A percentile compares a stretch with the other conserved stretches of the same genome.
These are phyloP conservation scores for Stegastes partitus DNA, from an alignment of 2,113 vertebrate genomes.

Conservation along the genomic window DNA sequence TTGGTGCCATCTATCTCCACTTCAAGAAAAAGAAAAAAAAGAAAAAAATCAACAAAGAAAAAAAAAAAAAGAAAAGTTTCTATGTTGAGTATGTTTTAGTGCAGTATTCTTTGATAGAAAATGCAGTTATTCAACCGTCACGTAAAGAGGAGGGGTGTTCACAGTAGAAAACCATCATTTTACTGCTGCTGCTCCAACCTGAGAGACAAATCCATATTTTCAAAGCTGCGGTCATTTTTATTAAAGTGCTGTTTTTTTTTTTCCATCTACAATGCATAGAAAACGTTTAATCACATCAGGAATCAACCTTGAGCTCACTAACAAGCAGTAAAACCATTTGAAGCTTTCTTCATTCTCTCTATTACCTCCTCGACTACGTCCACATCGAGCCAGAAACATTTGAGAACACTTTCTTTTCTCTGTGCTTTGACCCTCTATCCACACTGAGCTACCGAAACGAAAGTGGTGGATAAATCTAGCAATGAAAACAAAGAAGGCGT, in stretches of 20 bases:
- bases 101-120: constrained; percentile 49
- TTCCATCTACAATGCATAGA: constrained; percentile 3
- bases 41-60: too few species aligned
- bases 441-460: background rate
- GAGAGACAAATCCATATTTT: constrained; percentile 31
- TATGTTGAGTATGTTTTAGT: constrained; percentile 45
- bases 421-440: background rate
- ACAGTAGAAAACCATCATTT: constrained; percentile 7
- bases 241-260: background rate
- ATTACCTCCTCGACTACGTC: background rate
- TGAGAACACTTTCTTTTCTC: background rate
- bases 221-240: constrained; percentile 20
- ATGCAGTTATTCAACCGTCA: constrained; percentile 33
- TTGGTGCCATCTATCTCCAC: constrained; percentile 75
- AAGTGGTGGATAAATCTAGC: background rate
- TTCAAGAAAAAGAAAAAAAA: constrained; percentile 26
- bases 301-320: constrained; percentile 30
- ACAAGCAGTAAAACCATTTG: constrained; percentile 16
- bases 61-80: constrained; percentile 41
- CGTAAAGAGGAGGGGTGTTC: constrained; percentile 33
- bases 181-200: constrained; percentile 35
- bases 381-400: background rate
- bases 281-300: constrained; percentile 6
- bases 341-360: constrained; percentile 9
- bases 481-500: background rate